phyloP scores from a whole-genome alignment of 2,888 invertebrate species.

The Dendrolimus houi region DNA sequence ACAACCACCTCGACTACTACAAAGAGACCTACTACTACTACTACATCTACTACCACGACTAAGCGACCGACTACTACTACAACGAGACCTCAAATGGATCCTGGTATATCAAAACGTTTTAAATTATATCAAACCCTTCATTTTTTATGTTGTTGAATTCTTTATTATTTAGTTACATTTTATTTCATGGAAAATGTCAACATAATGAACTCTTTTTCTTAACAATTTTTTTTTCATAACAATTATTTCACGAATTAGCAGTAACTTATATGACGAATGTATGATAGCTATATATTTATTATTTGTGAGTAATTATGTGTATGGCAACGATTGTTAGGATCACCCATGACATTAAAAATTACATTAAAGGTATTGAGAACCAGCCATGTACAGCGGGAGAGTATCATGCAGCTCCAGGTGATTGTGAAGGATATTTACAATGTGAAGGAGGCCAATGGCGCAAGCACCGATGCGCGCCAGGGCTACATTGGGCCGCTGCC shows the following conservation, averaged over 20 bases:
- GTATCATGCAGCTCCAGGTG: conserved; percentile 77
- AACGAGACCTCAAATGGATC: conserved; percentile 19
- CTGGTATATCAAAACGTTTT: conserved; percentile 11
- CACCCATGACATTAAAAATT: conserved; percentile 22
- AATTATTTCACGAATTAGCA: too few relatives aligned
- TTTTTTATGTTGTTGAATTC: too few relatives aligned
- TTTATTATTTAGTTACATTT: too few relatives aligned
- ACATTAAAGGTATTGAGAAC: conserved; percentile 60
- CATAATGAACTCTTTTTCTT: too few relatives aligned
- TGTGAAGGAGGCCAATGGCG: conserved; percentile 84
- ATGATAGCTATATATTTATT: too few relatives aligned
- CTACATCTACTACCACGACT: conserved; percentile 23
- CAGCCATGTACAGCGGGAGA: conserved; percentile 55
- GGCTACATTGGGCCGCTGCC: conserved; percentile 85
- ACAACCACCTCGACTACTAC: conserved; percentile 32
- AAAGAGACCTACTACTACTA: conserved; percentile 21
- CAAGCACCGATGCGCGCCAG: conserved; percentile 86
- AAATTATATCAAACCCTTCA: too few relatives aligned
- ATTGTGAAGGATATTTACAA: conserved; percentile 86
- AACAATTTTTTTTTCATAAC: too few relatives aligned
- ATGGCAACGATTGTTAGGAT: too few relatives aligned
- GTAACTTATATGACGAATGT: too few relatives aligned
- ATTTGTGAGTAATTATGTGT: too few relatives aligned
- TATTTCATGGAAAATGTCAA: too few relatives aligned
- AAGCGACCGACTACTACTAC: conserved; percentile 24